Evolutionary conservation across 1,140 invertebrate genomes (phyloP).

Genomic region (Atopsyche davidsoni): DNA sequence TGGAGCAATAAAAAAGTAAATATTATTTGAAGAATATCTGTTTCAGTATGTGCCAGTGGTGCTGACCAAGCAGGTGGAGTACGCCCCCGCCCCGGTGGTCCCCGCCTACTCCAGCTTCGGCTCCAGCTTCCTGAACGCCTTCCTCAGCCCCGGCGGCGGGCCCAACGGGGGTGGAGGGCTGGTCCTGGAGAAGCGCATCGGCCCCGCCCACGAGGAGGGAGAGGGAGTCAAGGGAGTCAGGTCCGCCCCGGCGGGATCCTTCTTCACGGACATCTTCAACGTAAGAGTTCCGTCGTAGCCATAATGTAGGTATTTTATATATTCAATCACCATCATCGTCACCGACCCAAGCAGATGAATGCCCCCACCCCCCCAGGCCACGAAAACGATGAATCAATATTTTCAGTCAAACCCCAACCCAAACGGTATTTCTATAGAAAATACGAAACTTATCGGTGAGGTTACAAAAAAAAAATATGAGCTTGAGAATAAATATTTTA

Average conservation of each 20-base stretch:
- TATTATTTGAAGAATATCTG: too few relatives aligned
- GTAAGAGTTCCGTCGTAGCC: too few relatives aligned
- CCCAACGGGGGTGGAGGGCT: background rate
- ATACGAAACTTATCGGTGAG: too few relatives aligned
- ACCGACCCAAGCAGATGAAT: too few relatives aligned
- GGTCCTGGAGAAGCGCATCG: background rate
- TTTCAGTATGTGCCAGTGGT: background rate
- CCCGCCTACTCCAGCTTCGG: conserved; percentile 3
- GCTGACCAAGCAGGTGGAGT: background rate
- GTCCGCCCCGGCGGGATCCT: conserved; percentile 5
- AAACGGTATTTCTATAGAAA: too few relatives aligned
- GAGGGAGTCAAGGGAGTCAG: background rate
- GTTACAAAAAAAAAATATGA: too few relatives aligned
- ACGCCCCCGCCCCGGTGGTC: background rate
- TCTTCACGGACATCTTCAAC: conserved; percentile 28
- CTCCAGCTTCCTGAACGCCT: conserved; percentile 11
- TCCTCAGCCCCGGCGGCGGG: conserved; percentile 9
- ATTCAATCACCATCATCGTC: too few relatives aligned
- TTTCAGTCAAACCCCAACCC: too few relatives aligned
- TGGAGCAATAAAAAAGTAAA: too few relatives aligned
- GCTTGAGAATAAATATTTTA: too few relatives aligned
- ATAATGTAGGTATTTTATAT: background rate
- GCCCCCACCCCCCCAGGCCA: too few relatives aligned
- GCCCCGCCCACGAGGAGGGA: background rate
- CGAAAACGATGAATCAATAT: too few relatives aligned